Conservation (phyloP, 2,113 vertebrate species). For the Scomber scombrus region DNA sequence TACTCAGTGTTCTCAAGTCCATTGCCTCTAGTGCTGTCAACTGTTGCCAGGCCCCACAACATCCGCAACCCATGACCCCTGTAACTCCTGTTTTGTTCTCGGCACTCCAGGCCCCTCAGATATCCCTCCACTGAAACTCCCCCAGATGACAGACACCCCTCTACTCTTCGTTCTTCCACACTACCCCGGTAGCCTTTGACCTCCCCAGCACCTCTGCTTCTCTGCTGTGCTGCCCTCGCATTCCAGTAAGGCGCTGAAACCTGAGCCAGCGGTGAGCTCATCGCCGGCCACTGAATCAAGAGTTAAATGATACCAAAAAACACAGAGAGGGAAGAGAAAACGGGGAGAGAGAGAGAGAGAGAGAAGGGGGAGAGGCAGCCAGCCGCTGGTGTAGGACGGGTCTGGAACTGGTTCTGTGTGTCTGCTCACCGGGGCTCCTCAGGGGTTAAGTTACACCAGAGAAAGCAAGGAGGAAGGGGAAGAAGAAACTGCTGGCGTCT, state of each 20-base stretch:
- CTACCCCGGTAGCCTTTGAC: conserved; percentile 76
- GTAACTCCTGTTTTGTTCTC: conserved; percentile 80
- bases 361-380: conserved; percentile 60
- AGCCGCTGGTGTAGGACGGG: conserved; percentile 57
- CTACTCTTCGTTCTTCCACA: conserved; percentile 51
- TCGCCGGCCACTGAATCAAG: conserved; percentile 69
- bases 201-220: conserved; percentile 74
- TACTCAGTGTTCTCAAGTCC: conserved; percentile 57
- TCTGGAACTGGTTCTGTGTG: conserved; percentile 79
- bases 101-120: conserved; percentile 61
- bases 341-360: conserved; percentile 10
- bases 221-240: conserved; percentile 74
- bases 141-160: conserved; percentile 63
- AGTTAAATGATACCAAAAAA: conserved; percentile 79
- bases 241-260: conserved; percentile 82
- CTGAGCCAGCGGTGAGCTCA: conserved; percentile 81
- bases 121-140: conserved; percentile 52
- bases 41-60: conserved; percentile 59
- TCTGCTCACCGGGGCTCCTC: conserved; percentile 57
- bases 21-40: conserved; percentile 65
- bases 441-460: conserved; percentile 76
- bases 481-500: conserved; percentile 70
- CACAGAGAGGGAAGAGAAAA: conserved; percentile 35
- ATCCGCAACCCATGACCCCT: conserved; percentile 75
- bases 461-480: conserved; percentile 64